phyloP scores from a whole-genome alignment of 2,888 invertebrate genomes.

The Callyntrura sp. region DNA sequence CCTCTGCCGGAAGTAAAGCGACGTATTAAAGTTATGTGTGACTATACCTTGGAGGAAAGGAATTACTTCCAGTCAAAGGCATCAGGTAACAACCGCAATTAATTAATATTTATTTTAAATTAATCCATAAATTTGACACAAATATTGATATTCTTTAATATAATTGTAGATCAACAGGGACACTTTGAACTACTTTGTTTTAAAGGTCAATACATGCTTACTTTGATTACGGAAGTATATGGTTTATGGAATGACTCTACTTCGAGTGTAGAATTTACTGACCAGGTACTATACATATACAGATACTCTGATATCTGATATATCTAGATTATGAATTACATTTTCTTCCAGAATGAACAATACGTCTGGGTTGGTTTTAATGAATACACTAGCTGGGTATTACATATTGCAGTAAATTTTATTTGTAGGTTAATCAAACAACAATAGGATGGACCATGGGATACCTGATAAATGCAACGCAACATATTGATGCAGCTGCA shows the following conservation, averaged over 20 bases:
- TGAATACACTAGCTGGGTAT: no score
- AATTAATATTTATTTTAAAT: background rate
- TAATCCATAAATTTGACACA: background rate
- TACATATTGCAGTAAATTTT: background rate
- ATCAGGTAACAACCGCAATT: slow-evolving; percentile 38
- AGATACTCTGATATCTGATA: background rate
- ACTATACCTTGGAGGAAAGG: background rate
- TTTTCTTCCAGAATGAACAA: background rate
- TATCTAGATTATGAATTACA: background rate
- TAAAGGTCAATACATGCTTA: slow-evolving; percentile 84
- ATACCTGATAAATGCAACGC: slow-evolving; percentile 86
- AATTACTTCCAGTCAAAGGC: slow-evolving; percentile 47
- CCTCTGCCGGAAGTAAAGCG: slow-evolving; percentile 7
- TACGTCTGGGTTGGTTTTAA: background rate
- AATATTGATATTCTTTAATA: background rate
- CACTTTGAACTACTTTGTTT: slow-evolving; percentile 84
- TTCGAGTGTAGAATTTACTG: slow-evolving; percentile 85
- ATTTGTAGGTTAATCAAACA: slow-evolving; percentile 84
- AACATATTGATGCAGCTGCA: slow-evolving; percentile 84
- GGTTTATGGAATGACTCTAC: slow-evolving; percentile 86
- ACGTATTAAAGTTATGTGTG: slow-evolving; percentile 61
- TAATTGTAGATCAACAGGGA: slow-evolving; percentile 59
- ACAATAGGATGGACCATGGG: slow-evolving; percentile 86
- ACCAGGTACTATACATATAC: slow-evolving; percentile 84
- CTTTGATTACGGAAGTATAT: slow-evolving; percentile 85